Percentiles rank a stretch among this genome's conserved stretches.
Evolutionary conservation across 1,140 invertebrate genomes (phyloP).

Genomic region (Atopsyche davidsoni): DNA sequence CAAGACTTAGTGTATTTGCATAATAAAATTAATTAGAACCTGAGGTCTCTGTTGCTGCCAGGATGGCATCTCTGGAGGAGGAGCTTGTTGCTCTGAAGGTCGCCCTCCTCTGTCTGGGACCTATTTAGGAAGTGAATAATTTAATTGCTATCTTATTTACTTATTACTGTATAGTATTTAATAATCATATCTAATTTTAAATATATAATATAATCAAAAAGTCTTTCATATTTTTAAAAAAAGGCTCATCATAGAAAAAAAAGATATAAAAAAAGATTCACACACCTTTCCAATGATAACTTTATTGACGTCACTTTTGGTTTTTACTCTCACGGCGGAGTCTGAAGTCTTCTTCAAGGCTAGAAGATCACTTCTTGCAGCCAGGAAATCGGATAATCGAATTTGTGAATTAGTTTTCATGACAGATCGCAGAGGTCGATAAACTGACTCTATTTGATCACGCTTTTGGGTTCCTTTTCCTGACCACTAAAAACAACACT

Average conservation of each 20-base stretch:
- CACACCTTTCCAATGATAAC: constrained; percentile 74
- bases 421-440: constrained; percentile 58
- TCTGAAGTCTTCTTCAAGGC: constrained; percentile 84
- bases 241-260: no score
- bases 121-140: no score
- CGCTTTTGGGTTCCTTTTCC: constrained; percentile 69
- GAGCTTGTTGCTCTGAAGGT: constrained; percentile 80
- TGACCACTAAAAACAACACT: constrained; percentile 66
- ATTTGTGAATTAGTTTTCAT: constrained; percentile 59
- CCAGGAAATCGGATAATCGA: constrained; percentile 66
- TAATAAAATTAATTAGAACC: constrained; percentile 17
- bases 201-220: constrained; percentile 2
- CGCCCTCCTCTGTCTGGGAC: constrained; percentile 86
- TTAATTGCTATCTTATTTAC: constrained; percentile 16
- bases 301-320: constrained; percentile 74
- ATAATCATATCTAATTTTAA: no score
- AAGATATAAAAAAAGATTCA: constrained; percentile 3
- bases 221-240: no score
- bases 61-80: constrained; percentile 92
- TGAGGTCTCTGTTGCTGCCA: constrained; percentile 63
- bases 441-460: constrained; percentile 65
- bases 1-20: no score
- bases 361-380: constrained; percentile 74
- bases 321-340: constrained; percentile 71
- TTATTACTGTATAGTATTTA: background rate